Conservation (phyloP, 2,797 vertebrate genomes). For the Oryzias dopingdopingensis region DNA sequence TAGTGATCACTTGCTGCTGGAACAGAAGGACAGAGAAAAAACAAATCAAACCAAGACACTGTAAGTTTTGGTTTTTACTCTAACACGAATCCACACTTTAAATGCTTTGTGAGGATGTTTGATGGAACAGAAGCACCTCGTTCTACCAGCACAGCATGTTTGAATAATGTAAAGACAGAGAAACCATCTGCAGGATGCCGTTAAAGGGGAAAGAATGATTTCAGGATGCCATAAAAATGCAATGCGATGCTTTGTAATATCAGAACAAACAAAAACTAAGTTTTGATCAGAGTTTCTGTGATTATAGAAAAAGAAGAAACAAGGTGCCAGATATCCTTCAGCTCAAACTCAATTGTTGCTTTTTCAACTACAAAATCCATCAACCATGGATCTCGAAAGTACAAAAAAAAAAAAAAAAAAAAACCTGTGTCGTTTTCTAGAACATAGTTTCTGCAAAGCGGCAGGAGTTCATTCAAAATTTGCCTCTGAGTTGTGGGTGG, state of each 20-base stretch:
- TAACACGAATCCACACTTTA: background rate
- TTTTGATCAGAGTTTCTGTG: constrained; percentile 14
- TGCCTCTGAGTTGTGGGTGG: no score
- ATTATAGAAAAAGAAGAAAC: constrained; percentile 6
- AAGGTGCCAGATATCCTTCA: no score
- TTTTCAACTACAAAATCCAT: background rate
- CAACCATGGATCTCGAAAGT: background rate
- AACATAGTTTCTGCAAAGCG: no score
- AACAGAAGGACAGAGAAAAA: no score
- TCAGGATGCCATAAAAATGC: constrained; percentile 30
- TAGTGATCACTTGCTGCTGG: constrained; percentile 86
- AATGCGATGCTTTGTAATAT: constrained; percentile 40
- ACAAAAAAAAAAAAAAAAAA: no score
- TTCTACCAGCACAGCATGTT: constrained; percentile 19
- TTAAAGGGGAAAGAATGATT: constrained; percentile 29
- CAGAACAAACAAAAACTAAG: constrained; percentile 14
- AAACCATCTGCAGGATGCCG: constrained; percentile 26
- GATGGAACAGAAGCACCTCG: constrained; percentile 8
- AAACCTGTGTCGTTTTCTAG: no score
- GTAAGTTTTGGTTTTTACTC: constrained; percentile 17
- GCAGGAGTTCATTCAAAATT: no score
- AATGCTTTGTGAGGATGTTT: constrained; percentile 10
- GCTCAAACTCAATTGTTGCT: no score
- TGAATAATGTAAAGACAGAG: constrained; percentile 34
- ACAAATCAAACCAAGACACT: no score